Conservation (phyloP, 2,888 invertebrate species). For the Diarsia brunnea region DNA sequence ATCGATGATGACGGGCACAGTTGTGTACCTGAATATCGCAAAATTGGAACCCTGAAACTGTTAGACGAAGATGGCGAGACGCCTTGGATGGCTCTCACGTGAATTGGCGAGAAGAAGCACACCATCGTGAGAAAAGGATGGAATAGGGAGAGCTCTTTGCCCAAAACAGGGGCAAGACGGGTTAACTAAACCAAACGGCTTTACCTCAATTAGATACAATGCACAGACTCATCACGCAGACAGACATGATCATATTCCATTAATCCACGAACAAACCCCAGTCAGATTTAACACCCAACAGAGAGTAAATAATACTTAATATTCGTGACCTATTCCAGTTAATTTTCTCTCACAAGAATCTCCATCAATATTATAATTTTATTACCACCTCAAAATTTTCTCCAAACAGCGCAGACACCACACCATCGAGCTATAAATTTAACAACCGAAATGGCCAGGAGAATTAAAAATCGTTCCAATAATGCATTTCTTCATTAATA, state of each 20-base stretch:
- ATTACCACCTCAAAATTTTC: constrained; percentile 17
- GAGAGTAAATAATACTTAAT: not conserved
- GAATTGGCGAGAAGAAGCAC: no score
- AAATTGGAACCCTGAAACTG: no score
- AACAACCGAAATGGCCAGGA: constrained; percentile 34
- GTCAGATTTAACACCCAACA: not conserved
- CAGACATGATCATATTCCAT: not conserved
- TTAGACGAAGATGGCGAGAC: no score
- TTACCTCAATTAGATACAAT: not conserved
- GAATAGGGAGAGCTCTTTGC: no score
- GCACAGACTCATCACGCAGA: no score
- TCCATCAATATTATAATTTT: constrained; percentile 23
- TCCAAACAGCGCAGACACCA: constrained; percentile 6
- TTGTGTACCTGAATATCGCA: no score
- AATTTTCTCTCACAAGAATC: constrained; percentile 7
- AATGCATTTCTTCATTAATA: constrained; percentile 68
- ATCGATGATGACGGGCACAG: no score
- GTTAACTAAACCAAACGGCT: no score
- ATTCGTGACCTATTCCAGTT: not conserved
- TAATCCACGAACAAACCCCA: not conserved
- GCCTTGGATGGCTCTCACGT: no score
- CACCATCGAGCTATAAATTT: constrained; percentile 54
- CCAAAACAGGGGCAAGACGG: no score
- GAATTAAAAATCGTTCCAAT: constrained; percentile 56
- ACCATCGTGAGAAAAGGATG: no score